Percentiles rank a stretch among this genome's conserved stretches.
Conservation (phyloP, 2,888 invertebrate genomes). For the Scaptomyza caliginosa region DNA sequence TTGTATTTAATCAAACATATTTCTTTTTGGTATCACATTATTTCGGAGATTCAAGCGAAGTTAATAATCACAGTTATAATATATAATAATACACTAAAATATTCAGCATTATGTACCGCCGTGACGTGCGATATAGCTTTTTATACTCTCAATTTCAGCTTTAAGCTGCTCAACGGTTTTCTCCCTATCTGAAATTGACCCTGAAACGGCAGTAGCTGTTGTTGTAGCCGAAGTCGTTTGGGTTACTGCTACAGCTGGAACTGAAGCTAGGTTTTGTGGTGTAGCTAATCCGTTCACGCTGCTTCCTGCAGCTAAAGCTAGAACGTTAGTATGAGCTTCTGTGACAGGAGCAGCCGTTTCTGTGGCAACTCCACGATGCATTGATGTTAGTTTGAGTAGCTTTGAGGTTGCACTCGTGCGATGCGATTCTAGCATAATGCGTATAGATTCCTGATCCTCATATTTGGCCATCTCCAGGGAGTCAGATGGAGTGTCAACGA, state of each 20-base stretch:
- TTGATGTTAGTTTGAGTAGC: slow-evolving; percentile 76
- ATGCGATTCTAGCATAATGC: slow-evolving; percentile 79
- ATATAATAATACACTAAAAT: not conserved
- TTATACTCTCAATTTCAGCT: slow-evolving; percentile 71
- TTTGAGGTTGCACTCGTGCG: slow-evolving; percentile 80
- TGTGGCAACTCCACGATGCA: slow-evolving; percentile 51
- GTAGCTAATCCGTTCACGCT: slow-evolving; percentile 39
- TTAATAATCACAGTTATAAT: not conserved
- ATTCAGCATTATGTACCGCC: slow-evolving; percentile 27
- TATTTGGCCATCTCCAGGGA: slow-evolving; percentile 80
- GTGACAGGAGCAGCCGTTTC: not conserved
- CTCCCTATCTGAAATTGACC: not conserved
- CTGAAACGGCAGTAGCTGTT: not conserved
- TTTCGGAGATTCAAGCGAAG: slow-evolving; percentile 7
- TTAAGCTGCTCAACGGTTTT: slow-evolving; percentile 66
- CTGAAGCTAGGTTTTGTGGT: slow-evolving; percentile 39
- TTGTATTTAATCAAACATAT: not conserved
- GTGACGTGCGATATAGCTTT: slow-evolving; percentile 73
- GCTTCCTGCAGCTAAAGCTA: not conserved
- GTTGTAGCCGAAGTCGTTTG: not conserved
- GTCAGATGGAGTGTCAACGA: slow-evolving; percentile 80
- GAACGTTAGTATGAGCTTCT: not conserved
- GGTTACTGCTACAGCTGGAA: not conserved
- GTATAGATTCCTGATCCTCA: slow-evolving; percentile 80
- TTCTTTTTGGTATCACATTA: not conserved